A percentile compares a stretch with the other conserved stretches of the same genome.
phyloP scores from a whole-genome alignment of 2,888 invertebrate species.

The Poecilus cupreus region DNA sequence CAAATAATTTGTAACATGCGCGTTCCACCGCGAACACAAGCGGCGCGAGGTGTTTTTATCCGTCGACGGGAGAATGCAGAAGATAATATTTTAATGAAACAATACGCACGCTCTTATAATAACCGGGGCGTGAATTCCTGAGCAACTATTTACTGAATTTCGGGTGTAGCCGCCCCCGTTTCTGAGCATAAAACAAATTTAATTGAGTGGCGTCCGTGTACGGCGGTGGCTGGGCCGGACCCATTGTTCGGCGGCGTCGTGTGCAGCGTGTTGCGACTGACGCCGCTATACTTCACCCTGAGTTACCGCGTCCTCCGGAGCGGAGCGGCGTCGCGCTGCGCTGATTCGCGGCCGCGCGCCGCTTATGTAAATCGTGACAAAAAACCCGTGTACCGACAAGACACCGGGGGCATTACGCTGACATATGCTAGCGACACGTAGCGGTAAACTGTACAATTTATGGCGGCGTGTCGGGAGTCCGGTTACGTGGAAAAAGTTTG shows the following conservation, averaged over 20 bases:
- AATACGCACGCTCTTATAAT: constrained; percentile 51
- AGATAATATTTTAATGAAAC: constrained; percentile 47
- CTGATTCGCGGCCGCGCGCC: constrained; percentile 51
- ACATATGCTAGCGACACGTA: constrained; percentile 68
- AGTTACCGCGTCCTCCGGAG: constrained; percentile 45
- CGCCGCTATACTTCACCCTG: constrained; percentile 52
- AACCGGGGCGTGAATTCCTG: constrained; percentile 46
- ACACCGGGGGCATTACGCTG: constrained; percentile 66
- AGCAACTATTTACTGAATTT: constrained; percentile 54
- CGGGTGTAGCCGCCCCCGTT: constrained; percentile 10
- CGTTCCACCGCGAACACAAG: not conserved
- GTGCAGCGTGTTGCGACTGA: constrained; percentile 27
- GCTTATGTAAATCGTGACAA: constrained; percentile 67
- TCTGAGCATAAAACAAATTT: constrained; percentile 48
- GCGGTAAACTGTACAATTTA: constrained; percentile 68
- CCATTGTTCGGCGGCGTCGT: constrained; percentile 43
- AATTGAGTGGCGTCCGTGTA: constrained; percentile 42
- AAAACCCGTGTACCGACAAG: constrained; percentile 65
- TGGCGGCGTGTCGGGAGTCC: constrained; percentile 65
- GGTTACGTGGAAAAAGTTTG: constrained; percentile 68
- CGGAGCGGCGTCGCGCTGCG: constrained; percentile 34
- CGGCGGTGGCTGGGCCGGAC: not conserved
- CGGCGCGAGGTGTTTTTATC: not conserved
- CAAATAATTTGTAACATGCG: constrained; percentile 24
- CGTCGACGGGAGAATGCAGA: constrained; percentile 16